Evolutionary conservation across 2,797 vertebrate genomes (phyloP).

Genomic region (Choloepus didactylus): DNA sequence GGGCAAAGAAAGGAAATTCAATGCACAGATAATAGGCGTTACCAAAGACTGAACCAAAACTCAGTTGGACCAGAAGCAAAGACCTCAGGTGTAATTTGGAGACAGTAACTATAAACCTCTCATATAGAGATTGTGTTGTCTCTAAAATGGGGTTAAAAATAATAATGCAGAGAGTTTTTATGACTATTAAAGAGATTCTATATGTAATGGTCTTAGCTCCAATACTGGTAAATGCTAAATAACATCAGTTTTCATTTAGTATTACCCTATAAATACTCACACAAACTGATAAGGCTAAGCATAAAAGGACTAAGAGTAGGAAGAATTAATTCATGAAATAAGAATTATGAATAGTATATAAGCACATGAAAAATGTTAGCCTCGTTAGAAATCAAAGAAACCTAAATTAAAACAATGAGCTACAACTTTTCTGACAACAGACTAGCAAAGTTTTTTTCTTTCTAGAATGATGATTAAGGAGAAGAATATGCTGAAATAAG

Average conservation of each 20-base stretch:
- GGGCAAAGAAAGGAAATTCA: neutral
- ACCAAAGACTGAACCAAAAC: neutral
- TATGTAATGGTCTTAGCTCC: neutral
- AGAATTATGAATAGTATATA: neutral
- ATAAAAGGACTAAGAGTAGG: neutral
- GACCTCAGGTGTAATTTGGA: neutral
- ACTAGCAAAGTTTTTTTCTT: neutral
- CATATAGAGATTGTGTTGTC: neutral
- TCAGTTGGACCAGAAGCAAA: neutral
- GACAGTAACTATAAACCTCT: neutral
- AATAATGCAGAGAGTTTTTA: neutral
- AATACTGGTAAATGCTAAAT: neutral
- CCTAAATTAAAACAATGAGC: constrained; percentile 37
- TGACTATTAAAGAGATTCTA: neutral
- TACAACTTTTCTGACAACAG: constrained; percentile 25
- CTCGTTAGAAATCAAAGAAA: constrained; percentile 30
- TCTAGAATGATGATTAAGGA: neutral
- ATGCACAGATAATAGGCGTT: neutral
- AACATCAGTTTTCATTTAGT: neutral
- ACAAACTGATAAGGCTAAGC: neutral
- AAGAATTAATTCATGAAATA: constrained; percentile 17
- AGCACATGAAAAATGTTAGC: constrained; percentile 1
- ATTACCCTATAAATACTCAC: neutral
- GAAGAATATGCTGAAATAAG: neutral
- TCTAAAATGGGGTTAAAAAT: neutral